Base-by-base conservation (phyloP, 2,888 invertebrate genomes). In the Oscheius onirici region DNA sequence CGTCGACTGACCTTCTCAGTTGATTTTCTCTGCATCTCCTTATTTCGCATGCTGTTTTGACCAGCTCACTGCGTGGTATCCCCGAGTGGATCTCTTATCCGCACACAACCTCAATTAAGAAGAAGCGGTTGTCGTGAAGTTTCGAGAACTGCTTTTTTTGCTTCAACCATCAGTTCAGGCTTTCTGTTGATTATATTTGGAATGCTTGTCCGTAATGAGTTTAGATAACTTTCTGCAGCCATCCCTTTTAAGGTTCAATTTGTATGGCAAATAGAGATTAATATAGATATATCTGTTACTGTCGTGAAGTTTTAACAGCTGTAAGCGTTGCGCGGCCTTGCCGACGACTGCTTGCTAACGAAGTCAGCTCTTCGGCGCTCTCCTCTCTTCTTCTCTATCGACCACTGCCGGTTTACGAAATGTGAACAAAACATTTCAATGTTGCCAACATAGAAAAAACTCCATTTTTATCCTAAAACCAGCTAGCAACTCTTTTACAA, bases 11-110 rank as follows among this genome's bases (percentile, higher is more conserved):
- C 63, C 63, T 63, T 46, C 46, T 63, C 63, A 26, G 63, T 63
- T 63, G 63, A 63, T 63, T 63, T 63, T 63, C 63, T 63, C 49
- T 63, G 63, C 24, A 46, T 49, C 63, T 63, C 63, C 63, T 13
- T 46, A 28, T 26, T 49, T 49, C 63, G 24, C 44, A 49, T 49
- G 63, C 63, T 63, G 49, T 49, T 63, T 49, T 49, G 28, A 49
- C 63, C 28, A 61, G 34, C 28, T 49, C 26, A 15, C 22, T 63
- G 63, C 58, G 58, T 63, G 63, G 63, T 63, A 63, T 63, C 63
- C 63, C 63, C 63, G 63, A 63, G 63, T 63, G 63, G 63, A 63
- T 63, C 63, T 63, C 63, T 63, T 63, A 63, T 63, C 63, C 63
- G 49, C 46, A 49, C 46, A 63, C 63, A 46, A 49, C 63, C 63